These are phyloP conservation scores for Papilio glaucus DNA, from an alignment of 1,140 invertebrate species.

Conservation along the genomic window DNA sequence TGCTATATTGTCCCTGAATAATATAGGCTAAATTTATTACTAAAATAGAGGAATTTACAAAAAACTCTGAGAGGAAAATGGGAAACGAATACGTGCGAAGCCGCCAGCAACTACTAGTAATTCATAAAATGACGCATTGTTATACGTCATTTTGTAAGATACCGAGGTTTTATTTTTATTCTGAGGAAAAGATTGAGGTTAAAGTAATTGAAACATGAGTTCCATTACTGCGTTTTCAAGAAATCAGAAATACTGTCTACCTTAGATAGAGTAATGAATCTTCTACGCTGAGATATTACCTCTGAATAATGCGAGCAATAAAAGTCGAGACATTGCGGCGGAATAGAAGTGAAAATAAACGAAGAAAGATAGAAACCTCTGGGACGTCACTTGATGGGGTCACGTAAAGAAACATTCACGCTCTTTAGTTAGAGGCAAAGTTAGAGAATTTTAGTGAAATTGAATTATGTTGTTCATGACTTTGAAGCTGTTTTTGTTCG, in stretches of 20 bases:
- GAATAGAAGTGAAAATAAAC: constrained; percentile 57
- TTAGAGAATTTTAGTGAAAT: constrained; percentile 55
- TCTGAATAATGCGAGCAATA: constrained; percentile 59
- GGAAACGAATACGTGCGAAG: too few species aligned
- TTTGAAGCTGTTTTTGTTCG: too few species aligned
- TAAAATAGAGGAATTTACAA: too few species aligned
- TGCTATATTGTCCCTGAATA: too few species aligned
- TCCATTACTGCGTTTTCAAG: constrained; percentile 1
- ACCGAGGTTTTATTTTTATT: too few species aligned
- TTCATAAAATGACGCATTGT: neutral
- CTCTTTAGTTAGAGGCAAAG: constrained; percentile 65
- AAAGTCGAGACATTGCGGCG: constrained; percentile 56
- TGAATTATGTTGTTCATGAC: constrained; percentile 55
- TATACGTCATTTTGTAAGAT: too few species aligned
- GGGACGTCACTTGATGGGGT: constrained; percentile 62
- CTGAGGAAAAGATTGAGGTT: neutral
- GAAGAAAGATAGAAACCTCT: constrained; percentile 45
- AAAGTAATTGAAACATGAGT: neutral
- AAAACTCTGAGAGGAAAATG: neutral
- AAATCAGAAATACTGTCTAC: constrained; percentile 12
- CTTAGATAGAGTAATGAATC: constrained; percentile 39
- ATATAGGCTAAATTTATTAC: too few species aligned
- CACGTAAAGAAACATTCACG: constrained; percentile 71
- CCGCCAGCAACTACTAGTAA: too few species aligned
- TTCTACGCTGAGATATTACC: constrained; percentile 46